Evolutionary conservation across 2,113 vertebrate species (phyloP), one percentile per base, ranked within the genome.

Genomic region (Odobenus rosmarus): DNA sequence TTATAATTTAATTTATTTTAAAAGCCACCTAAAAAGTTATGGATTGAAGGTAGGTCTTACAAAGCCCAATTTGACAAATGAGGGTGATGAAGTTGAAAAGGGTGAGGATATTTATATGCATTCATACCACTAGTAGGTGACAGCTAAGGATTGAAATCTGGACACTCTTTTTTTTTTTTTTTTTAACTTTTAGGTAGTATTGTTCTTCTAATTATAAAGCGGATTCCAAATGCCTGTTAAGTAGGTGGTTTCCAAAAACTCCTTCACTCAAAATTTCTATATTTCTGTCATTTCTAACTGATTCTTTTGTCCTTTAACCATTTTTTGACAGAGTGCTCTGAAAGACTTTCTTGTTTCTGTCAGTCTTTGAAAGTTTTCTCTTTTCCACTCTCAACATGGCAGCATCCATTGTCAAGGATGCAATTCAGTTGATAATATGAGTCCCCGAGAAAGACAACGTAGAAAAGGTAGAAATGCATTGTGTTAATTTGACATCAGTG

Each of bases 261-360:
- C 53, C 83, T 49, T 92, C 36, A 81, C 69, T 95, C 23, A 95
- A 80, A 93, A 87, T 28, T 10, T 81, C 53, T 71, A 28, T 28
- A 21, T 28, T 86, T 71, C 31, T 92, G 1, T 81, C 72, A 46
- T 95, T 92, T 92, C 28, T 81, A 67, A 61, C 76, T 21, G 23
- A 39, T 28, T 85, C 18, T 36, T 84, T 85, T 55, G 13, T 83
- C 23, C 21, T 90, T 94, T 69, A 71, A 85, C 51, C 26, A 31
- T 69, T 82, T 96, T 26, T 90, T 42, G 51, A n/a, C 59, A 62
- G 55, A 51, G 57, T 59, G 21, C 14, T 74, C 61, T 76, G 46
- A 71, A 97, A 87, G 72, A 6, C 8, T 84, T 88, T 79, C 49
- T 57, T 72, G 26, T 83, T 93, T 96, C 62, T 85, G 24, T 87